Evolutionary conservation across 2,888 invertebrate species (phyloP).

Genomic region (Mimumesa dahlbomi): DNA sequence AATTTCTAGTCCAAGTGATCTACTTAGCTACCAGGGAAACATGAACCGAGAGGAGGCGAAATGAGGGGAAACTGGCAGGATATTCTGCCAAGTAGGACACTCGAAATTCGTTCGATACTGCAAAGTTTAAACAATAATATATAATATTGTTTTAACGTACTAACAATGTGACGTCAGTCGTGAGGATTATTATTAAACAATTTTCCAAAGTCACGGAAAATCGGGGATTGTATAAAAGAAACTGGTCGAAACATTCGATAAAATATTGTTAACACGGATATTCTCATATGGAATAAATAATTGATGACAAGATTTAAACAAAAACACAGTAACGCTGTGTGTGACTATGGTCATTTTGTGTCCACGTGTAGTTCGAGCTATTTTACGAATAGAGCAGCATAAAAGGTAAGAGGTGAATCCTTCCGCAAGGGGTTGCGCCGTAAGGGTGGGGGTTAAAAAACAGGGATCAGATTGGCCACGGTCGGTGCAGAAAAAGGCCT

Average conservation of each 20-base stretch:
- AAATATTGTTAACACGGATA: no score
- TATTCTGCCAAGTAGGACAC: conserved; percentile 35
- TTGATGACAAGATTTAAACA: no score
- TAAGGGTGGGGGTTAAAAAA: conserved; percentile 22
- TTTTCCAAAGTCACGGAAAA: no score
- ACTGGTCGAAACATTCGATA: no score
- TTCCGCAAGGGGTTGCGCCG: conserved; percentile 37
- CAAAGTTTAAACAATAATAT: no score
- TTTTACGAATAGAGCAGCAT: conserved; percentile 50
- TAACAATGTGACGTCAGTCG: no score
- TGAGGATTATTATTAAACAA: no score
- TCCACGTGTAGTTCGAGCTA: conserved; percentile 54
- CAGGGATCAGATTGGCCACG: conserved; percentile 23
- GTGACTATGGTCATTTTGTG: not conserved
- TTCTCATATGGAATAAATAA: no score
- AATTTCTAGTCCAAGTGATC: conserved; percentile 64
- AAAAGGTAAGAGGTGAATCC: conserved; percentile 36
- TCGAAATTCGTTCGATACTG: not conserved
- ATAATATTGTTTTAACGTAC: no score
- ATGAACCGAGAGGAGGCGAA: conserved; percentile 47
- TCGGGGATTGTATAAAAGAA: no score
- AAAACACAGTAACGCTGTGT: no score
- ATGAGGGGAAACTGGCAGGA: conserved; percentile 5
- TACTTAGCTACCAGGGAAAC: conserved; percentile 63
- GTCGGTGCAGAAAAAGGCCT: conserved; percentile 65